Evolutionary conservation across 1,140 invertebrate genomes (phyloP), one percentile per base, ranked within the genome.

Genomic region (Tetramorium simillimum): DNA sequence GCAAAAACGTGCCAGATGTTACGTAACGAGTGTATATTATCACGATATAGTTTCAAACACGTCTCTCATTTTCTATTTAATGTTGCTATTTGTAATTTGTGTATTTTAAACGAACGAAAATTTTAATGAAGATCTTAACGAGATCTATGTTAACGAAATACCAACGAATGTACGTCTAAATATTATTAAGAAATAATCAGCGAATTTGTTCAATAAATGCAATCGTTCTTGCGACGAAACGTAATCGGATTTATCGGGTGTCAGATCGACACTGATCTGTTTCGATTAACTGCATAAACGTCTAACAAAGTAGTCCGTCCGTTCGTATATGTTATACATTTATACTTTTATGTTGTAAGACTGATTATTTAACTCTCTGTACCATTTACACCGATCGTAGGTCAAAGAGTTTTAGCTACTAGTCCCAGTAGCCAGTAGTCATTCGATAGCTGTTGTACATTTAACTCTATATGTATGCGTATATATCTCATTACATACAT

Each of bases 341-440:
- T 82, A 33, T 82, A 73, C 33, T 72, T 82, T 72, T 82, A 81
- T 7, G 67, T 82, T 82, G 46, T 72, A 82, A 72, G 67, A 82
- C 80, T 82, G 80, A 82, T 24, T 72, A 81, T 60, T 72, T 21
- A 58, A 82, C 65, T 73, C 40, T 82, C 24, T 82, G 24, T 58
- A 82, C 49, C 49, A 80, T 82, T 70, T 72, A 82, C 80, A 60
- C 18, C 51, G 24, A 72, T 82, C 21, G 16, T 46, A 6, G 37
- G 21, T 82, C 49, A 72, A 69, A 72, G 51, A 82, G 10, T 24
- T 82, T 69, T 33, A 60, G 40, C 21, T 70, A 43, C 78, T 82
- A 82, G 65, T 72, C 65, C 40, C 37, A 21, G n/a, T 80, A 80
- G 49, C 65, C 37, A 81, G 65, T 82, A 82, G 51, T 72, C 33